Base-by-base conservation (phyloP, 2,888 invertebrate genomes). In the Tineola bisselliella region DNA sequence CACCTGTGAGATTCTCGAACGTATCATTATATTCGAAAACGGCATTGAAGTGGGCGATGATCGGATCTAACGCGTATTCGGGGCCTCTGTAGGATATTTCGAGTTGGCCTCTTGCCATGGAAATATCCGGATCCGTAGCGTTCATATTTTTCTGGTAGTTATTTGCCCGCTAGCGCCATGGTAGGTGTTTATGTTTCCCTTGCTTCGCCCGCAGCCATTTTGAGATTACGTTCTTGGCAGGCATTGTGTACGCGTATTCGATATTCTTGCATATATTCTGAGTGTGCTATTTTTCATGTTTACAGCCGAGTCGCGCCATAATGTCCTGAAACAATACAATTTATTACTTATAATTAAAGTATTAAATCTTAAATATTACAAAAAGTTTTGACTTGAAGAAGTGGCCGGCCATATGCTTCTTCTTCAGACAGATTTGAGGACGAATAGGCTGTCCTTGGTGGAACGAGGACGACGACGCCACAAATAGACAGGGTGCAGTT, bases 141-240 rank as follows among this genome's bases (percentile, higher is more conserved):
- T 86, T 86, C 84, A 87, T 86, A 80, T 84, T 82, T 83, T 73
- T 74, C 71, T 70, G 67, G 72, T 77, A 70, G 74, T 75, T 79
- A 84, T 72, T 77, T 70, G 73, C 72, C 75, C 68, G 66, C 76
- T 81, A 84, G 74, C 81, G 76, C 76, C 86, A 84, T 84, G 77
- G 75, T 79, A 74, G 72, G 70, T 78, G 76, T 81, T 84, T 84
- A 79, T 81, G 79, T 75, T 84, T 86, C 64, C 83, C 83, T 74
- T 82, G 84, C 74, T 79, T 84, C 65, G 76, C 79, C 72, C 80
- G 80, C 71, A 86, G 76, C 86, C 86, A 86, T 83, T 83, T 83
- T 66, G 77, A 82, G 73, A 86, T 86, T 76, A 84, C 76, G 69
- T 82, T 86, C 74, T 82, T 84, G 81, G 83, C 81, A 73, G 78